These are phyloP conservation scores for Phrynocephalus vlangalii DNA, from an alignment of 2,797 vertebrate species.

Conservation along the genomic window DNA sequence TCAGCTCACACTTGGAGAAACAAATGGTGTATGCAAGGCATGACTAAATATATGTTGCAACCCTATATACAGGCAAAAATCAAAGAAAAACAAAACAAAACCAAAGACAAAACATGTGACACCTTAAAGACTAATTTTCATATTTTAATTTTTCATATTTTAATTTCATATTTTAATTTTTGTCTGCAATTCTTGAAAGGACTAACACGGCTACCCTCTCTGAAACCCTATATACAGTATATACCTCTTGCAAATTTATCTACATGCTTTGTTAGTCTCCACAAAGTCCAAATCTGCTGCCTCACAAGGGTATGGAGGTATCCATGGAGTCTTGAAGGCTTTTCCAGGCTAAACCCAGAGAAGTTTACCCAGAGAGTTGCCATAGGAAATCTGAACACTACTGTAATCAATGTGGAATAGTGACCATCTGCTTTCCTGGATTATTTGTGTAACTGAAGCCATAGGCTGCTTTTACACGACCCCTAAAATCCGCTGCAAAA, in stretches of 20 bases:
- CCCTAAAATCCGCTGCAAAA: too few relatives aligned
- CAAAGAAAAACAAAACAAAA: too few relatives aligned
- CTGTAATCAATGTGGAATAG: neutral
- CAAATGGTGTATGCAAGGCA: neutral
- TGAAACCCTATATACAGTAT: too few relatives aligned
- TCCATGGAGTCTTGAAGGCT: neutral
- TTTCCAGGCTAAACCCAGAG: neutral
- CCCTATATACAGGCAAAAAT: neutral
- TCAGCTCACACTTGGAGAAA: conserved; percentile 8
- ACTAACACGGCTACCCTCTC: too few relatives aligned
- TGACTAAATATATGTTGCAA: neutral
- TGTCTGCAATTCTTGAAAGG: too few relatives aligned
- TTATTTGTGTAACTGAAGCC: too few relatives aligned
- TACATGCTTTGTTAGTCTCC: neutral
- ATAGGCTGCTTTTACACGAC: too few relatives aligned
- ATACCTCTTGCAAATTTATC: neutral
- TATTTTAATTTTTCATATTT: too few relatives aligned
- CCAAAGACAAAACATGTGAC: too few relatives aligned
- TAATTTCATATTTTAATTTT: too few relatives aligned
- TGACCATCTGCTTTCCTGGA: neutral
- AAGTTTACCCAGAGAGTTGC: neutral
- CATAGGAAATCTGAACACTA: neutral
- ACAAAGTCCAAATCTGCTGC: neutral
- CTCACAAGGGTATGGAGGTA: neutral
- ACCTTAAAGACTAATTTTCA: too few relatives aligned